Percentiles rank a stretch among this genome's conserved stretches.
phyloP scores from a whole-genome alignment of 2,113 vertebrate genomes.

The Dipodomys spectabilis region DNA sequence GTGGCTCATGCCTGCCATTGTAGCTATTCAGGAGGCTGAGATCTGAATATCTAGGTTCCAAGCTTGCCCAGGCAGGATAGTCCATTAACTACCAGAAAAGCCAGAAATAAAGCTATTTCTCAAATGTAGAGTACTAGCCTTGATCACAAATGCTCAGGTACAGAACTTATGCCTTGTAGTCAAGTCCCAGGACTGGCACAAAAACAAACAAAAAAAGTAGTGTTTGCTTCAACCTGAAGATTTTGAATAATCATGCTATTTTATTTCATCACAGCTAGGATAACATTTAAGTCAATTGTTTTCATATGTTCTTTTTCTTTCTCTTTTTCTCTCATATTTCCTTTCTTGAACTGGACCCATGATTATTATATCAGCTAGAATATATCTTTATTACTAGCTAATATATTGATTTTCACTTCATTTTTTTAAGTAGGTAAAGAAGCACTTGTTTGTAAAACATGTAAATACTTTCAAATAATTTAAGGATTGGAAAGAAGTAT shows the following conservation, averaged over 20 bases:
- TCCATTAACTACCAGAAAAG: no score
- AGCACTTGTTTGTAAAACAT: constrained; percentile 34
- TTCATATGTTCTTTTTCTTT: background rate
- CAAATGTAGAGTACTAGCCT: no score
- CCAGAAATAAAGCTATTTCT: no score
- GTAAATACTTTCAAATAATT: background rate
- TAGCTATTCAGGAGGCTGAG: background rate
- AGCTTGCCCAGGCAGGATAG: no score
- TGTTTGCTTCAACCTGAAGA: background rate
- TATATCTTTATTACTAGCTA: constrained; percentile 71
- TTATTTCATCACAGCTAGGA: constrained; percentile 36
- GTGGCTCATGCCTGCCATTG: no score
- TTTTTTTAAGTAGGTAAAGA: background rate
- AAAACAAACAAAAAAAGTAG: no score
- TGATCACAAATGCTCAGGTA: no score
- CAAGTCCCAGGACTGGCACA: no score
- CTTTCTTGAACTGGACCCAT: constrained; percentile 61
- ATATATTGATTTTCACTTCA: constrained; percentile 57
- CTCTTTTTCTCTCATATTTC: background rate
- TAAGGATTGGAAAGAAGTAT: background rate
- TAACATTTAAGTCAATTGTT: constrained; percentile 50
- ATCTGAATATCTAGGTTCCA: no score
- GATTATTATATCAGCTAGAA: constrained; percentile 26
- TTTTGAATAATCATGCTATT: background rate
- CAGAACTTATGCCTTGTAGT: no score